A percentile compares a stretch with the other conserved stretches of the same genome.
Conservation (phyloP, 2,113 vertebrate species). For the Hylia prasina region DNA sequence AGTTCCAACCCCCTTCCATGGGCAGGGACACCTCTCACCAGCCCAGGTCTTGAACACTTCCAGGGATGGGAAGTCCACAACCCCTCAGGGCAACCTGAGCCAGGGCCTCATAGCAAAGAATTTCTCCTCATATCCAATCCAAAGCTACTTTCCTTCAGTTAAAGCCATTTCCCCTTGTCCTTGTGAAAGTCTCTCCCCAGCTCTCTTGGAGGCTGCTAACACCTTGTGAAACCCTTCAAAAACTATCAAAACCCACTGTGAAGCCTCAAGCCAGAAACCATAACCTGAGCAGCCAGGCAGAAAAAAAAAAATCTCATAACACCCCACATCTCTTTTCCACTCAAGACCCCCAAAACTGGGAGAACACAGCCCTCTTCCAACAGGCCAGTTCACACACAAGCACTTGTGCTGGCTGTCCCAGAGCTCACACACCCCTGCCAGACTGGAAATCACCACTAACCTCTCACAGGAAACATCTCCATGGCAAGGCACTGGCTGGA, state of each 20-base stretch:
- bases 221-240: not conserved
- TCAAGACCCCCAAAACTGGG: accelerated
- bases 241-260: not conserved
- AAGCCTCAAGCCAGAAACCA: not conserved
- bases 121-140: not conserved
- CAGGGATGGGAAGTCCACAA: not conserved
- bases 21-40: not conserved
- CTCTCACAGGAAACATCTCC: not conserved
- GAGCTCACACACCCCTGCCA: accelerated
- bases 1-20: not conserved
- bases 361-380: not conserved
- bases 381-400: accelerated
- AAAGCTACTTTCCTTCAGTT: not conserved
- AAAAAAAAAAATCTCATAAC: not conserved
- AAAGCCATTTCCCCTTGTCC: not conserved
- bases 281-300: not conserved
- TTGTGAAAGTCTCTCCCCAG: not conserved
- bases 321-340: not conserved
- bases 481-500: not conserved
- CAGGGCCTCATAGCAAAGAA: not conserved
- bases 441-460: not conserved
- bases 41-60: not conserved
- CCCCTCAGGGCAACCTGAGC: not conserved
- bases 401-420: accelerated
- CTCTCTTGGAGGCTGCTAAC: not conserved